Base-by-base conservation (phyloP, 2,113 vertebrate genomes). In the Cyanoliseus patagonus region DNA sequence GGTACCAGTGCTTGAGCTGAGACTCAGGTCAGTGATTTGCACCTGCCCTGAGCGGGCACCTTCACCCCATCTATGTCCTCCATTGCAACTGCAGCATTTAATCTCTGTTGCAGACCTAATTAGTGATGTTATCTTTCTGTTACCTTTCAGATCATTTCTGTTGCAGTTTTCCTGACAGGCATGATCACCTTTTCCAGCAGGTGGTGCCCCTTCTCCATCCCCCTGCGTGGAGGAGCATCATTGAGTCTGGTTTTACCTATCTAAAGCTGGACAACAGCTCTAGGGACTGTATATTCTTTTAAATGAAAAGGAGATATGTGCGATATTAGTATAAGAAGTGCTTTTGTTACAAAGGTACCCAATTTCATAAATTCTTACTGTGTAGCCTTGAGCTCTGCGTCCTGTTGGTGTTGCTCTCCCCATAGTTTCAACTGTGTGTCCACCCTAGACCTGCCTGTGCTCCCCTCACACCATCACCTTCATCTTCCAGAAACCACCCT, bases 391-490 rank as follows among this genome's bases (percentile, higher is more conserved):
- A 70, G 41, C 17, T 10, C 13, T 1, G 0, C 5, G 1, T 44
- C 66, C 37, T 0, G 0, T 2, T 1, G 10, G 30, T 27, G 41
- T 6, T 49, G 51, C 31, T 67, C 8, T 24, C 17, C 11, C 20
- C 2, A 1, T 1, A 1, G 11, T 39, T 84, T 11, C 44, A 59
- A 30, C 64, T 74, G 30, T 1, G 18, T 35, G 37, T 37, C 47
- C 62, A 22, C 22, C 53, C 25, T 44, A 5, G 44, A 42, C 17
- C 70, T 37, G 10, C 57, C 28, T 35, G 46, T 25, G 6, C 63
- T 52, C 5, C 4, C 2, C 19, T 6, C 61, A 5, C 1, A 2
- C 8, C 8, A 1, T 33, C 5, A 37, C 22, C 57, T 59, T 28
- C 47, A 55, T 12, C 67, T 61, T 46, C 39, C 59, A 84, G 39